Conservation (phyloP, 2,888 invertebrate species). For the Parnassius orleans region DNA sequence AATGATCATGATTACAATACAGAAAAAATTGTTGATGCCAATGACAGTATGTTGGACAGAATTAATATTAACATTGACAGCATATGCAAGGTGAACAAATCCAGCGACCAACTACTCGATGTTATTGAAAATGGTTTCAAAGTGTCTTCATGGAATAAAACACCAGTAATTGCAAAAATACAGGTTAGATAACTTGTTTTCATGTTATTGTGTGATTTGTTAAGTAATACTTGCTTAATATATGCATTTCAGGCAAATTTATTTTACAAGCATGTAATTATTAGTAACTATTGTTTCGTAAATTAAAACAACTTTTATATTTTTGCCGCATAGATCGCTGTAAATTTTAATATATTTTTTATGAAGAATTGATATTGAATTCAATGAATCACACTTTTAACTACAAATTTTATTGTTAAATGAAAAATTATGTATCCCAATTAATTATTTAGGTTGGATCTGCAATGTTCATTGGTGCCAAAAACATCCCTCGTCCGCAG, state of each 20-base stretch:
- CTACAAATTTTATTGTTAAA: no score
- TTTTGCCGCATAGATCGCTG: no score
- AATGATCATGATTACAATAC: conserved; percentile 51
- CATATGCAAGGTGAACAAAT: conserved; percentile 56
- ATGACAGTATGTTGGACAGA: conserved; percentile 91
- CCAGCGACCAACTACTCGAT: conserved; percentile 31
- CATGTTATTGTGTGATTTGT: background rate
- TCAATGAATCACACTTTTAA: no score
- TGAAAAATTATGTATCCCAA: no score
- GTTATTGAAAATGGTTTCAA: conserved; percentile 28
- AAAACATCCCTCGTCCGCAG: conserved; percentile 91
- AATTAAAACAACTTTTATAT: no score
- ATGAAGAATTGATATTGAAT: no score
- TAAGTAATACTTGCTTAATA: conserved; percentile 2
- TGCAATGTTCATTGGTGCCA: conserved; percentile 83
- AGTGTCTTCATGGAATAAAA: conserved; percentile 43
- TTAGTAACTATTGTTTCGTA: no score
- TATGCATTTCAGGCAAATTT: conserved; percentile 1
- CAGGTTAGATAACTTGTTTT: conserved; percentile 43
- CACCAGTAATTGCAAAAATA: conserved; percentile 57
- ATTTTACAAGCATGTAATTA: no score
- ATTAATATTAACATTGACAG: conserved; percentile 88
- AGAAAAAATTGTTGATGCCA: conserved; percentile 90
- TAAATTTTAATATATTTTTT: no score
- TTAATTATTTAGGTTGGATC: conserved; percentile 48